Evolutionary conservation across 2,113 vertebrate genomes (phyloP), one percentile per base, ranked within the genome.

Genomic region (Syrrhaptes paradoxus): DNA sequence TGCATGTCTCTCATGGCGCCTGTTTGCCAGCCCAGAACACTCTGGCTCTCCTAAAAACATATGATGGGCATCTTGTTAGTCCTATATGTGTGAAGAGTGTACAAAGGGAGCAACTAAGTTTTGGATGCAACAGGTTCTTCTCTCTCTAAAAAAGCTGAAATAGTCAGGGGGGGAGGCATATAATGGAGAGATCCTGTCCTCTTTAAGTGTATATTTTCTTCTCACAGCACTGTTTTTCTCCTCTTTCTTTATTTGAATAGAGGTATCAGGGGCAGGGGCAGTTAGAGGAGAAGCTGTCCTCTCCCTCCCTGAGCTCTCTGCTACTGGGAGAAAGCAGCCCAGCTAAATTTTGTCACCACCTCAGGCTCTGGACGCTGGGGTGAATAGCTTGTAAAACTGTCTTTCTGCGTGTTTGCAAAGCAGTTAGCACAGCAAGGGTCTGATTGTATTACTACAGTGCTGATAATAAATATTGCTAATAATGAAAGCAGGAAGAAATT

Each of bases 381-480:
- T 21, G 68, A 91, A 62, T 4, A 59, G 19, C 72, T 84, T 87
- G 68, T 89, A 84, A 89, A 87, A 78, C 65, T 63, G n/a, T 87
- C 20, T 91, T 87, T 34, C 55, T 6, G 5, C 10, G 17, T 51
- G 25, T 74, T 93, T 93, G 76, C 38, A 89, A 85, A 84, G n/a
- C 57, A 78, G 34, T 92, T 81, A 63, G 34, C 86, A 58, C 79
- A 78, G 31, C 61, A 90, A 83, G 68, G 43, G 9, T 48, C 61
- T 70, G 73, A 45, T 45, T 77, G 43, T 78, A 36, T 77, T 71
- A 32, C 68, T 63, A 7, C 59, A 63, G 57, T 12, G 29, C 36
- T 84, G 86, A 55, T 80, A 80, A 89, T 77, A 94, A 92, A 89
- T 86, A 92, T 18, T 67, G 73, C 29, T 81, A 81, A 90, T 90